Base-by-base conservation (phyloP, 1,140 invertebrate species). In the Pinna nobilis region DNA sequence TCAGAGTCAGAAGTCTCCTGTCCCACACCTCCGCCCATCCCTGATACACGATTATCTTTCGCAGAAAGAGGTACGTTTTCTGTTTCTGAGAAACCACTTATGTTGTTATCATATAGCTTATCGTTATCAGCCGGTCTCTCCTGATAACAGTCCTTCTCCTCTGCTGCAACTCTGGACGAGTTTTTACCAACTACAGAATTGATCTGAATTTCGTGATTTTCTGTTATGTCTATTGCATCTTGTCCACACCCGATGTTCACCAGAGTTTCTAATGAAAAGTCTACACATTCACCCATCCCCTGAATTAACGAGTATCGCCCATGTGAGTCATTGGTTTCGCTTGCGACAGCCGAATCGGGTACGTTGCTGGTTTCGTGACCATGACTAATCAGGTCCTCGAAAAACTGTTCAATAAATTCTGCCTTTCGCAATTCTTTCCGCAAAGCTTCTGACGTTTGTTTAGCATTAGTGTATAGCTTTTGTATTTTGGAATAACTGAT, bases 151-250 rank as follows among this genome's bases (percentile, higher is more conserved):
- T n/a, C n/a, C n/a, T n/a, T n/a, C n/a, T n/a, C n/a, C n/a, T n/a
- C n/a, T n/a, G n/a, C n/a, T n/a, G n/a, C n/a, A n/a, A n/a, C n/a
- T n/a, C n/a, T n/a, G n/a, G n/a, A n/a, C n/a, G n/a, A n/a, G n/a
- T n/a, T n/a, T 44, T 44, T 44, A 25, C 37, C 23, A 25, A 44
- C 59, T 15, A 44, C n/a, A 13, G 59, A 32, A 41, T 63, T 63
- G 5, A 63, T 37, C 59, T 63, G 59, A 35, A 63, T 63, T 63
- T 63, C 59, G 37, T 63, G 59, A 25, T 63, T 63, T 33, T 39
- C 35, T 37, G 59, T 63, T 63, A 63, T 37, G 37, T 63, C 59
- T 25, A 63, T 63, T 20, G 37, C 37, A 63, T 63, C 59, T 9
- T 20, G 32, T 41, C 59, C 59, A n/a, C 39, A 20, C 1, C 59